Evolutionary conservation across 2,888 invertebrate species (phyloP), one percentile per base, ranked within the genome.

Genomic region (Suillia variegata): DNA sequence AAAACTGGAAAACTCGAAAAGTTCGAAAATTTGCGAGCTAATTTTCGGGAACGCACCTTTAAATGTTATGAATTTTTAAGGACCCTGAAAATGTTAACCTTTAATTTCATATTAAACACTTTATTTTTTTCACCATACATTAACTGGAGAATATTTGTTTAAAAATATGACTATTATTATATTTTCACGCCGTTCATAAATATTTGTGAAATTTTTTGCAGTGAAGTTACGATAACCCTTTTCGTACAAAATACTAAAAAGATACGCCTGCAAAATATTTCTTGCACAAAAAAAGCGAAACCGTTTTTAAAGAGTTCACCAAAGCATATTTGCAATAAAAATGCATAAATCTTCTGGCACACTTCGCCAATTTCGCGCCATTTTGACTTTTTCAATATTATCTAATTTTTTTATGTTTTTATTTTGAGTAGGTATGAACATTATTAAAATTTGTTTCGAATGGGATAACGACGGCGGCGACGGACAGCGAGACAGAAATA

Each of bases 401-500:
- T n/a, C n/a, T n/a, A 17, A 13, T 20, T 20, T 5, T 5, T 20
- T 17, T 20, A 6, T 13, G 5, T 20, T 45, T 45, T 45, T 18
- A 20, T 6, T 45, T 18, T 18, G 4, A 18, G 18, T 20, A 3
- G 45, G 20, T 4, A 13, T 4, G 8, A 6, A 20, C 18, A 20
- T 45, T 45, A 45, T 45, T 45, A 45, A 45, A 45, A 45, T 45
- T 45, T 17, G 6, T 13, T 45, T 17, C 20, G 13, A 45, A 45
- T 45, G 45, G 17, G 18, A 45, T 18, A 45, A 45, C 45, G 20
- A 38, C n/a, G n/a, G n/a, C n/a, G n/a, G n/a, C 38, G n/a, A 45
- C 38, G 38, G 38, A 5, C 45, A 45, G 45, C 18, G 20, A 45
- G 45, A 45, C 45, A 45, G 45, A 45, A 45, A 45, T 45, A 45